Evolutionary conservation across 2,888 invertebrate species (phyloP), one percentile per base, ranked within the genome.

Genomic region (Lampropteryx suffumata): DNA sequence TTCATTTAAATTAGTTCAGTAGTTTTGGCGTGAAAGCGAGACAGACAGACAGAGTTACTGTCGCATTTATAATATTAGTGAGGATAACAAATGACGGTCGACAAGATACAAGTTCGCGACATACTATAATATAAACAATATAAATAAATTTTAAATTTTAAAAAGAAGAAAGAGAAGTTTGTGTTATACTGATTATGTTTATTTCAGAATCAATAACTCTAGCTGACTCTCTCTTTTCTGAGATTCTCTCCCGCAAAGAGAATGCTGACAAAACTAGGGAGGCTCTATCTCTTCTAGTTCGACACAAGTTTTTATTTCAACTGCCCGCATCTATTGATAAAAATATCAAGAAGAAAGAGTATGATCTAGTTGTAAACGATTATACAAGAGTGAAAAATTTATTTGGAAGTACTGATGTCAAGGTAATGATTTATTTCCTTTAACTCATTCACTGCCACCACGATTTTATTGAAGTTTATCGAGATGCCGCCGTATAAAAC

Each of bases 301-400:
- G 99, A 33, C 99, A 98, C 84, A 95, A 95, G 80, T 98, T 99
- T 80, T 92, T 99, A 6, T 99, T 99, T 82, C 98, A 98, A 77
- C 92, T 99, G 64, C 99, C 99, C 0, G 95, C 97, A 28, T 95
- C 96, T 36, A 98, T 99, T 39, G 98, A 99, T 71, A 94, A 95
- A 63, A 98, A 98, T 69, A 97, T 99, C 55, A 94, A 95, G 65
- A 95, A 96, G 71, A 98, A 97, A 41, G 99, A 99, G 76, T 99
- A 98, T 77, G 98, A 99, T 78, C 93, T 98, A 41, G 98, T 99
- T 13, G 97, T 99, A 52, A 99, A 98, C 76, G 99, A 99, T 81
- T 99, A 99, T 78, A 95, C 97, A 0, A 92, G 99, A 65, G 99
- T 98, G 2, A 98, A 97, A 79, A 97, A 98, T 73, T 91, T 99